phyloP scores from a whole-genome alignment of 2,888 invertebrate species.

The Cataglyphis rosenhaueri region DNA sequence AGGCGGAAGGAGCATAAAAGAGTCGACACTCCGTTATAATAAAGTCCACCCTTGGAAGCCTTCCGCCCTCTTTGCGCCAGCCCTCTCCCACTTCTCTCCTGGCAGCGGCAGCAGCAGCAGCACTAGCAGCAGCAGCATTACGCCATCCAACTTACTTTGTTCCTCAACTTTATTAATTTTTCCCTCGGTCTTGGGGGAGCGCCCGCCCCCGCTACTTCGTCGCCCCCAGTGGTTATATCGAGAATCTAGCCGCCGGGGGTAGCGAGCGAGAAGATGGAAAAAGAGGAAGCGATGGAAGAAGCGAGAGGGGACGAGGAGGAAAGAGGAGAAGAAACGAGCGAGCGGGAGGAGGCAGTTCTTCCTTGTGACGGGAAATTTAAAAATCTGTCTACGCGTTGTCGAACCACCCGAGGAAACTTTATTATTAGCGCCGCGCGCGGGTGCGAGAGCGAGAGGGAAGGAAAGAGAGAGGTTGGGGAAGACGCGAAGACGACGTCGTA shows the following conservation, averaged over 20 bases:
- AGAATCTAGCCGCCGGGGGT: constrained; percentile 63
- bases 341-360: constrained; percentile 66
- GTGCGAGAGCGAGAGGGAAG: constrained; percentile 60
- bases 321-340: constrained; percentile 40
- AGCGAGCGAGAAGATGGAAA: constrained; percentile 37
- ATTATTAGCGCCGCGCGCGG: constrained; percentile 82
- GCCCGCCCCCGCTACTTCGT: constrained; percentile 42
- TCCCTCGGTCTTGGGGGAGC: constrained; percentile 84
- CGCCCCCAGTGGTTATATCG: constrained; percentile 69
- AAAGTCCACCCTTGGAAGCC: constrained; percentile 85
- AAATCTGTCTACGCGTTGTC: constrained; percentile 86
- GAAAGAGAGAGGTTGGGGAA: constrained; percentile 46
- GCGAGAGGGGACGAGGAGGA: constrained; percentile 13
- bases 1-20: constrained; percentile 82
- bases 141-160: constrained; percentile 85
- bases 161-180: constrained; percentile 86
- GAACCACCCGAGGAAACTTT: constrained; percentile 85
- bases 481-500: constrained; percentile 38
- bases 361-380: constrained; percentile 85
- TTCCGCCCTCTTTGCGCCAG: constrained; percentile 73
- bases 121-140: constrained; percentile 80
- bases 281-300: constrained; percentile 32
- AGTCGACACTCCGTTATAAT: constrained; percentile 86
- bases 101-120: constrained; percentile 75
- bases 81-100: constrained; percentile 62